These are phyloP conservation scores for Henicopernis longicauda DNA, from an alignment of 2,113 vertebrate genomes.

Conservation along the genomic window DNA sequence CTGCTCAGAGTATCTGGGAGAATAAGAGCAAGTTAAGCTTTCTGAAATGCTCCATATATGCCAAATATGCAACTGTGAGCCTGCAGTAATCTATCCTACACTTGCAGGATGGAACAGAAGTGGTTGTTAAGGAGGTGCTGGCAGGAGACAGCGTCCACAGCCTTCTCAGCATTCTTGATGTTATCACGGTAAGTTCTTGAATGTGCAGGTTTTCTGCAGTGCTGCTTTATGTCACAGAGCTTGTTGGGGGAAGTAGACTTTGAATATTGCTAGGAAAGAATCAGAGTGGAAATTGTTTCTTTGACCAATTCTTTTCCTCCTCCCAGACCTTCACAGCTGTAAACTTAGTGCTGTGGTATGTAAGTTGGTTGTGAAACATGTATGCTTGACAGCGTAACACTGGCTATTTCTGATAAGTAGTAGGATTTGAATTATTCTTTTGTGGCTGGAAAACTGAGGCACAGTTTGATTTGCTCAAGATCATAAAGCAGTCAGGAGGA, in stretches of 20 bases:
- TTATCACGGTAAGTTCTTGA: slow-evolving; percentile 83
- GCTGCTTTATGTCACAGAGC: not conserved
- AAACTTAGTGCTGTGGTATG: not conserved
- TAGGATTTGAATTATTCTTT: not conserved
- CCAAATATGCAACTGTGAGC: not conserved
- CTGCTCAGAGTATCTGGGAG: not conserved
- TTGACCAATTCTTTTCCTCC: not conserved
- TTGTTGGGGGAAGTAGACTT: rapidly evolving
- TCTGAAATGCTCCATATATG: rapidly evolving
- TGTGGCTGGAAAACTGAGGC: not conserved
- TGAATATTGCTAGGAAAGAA: not conserved
- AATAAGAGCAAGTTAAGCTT: not conserved
- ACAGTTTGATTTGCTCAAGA: not conserved
- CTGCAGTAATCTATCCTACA: not conserved
- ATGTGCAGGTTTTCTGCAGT: not conserved
- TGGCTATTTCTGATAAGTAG: not conserved
- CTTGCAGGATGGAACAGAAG: slow-evolving; percentile 85
- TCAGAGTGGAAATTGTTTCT: too few relatives aligned
- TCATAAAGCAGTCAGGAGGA: not conserved
- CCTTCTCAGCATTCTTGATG: slow-evolving; percentile 90
- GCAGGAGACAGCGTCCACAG: slow-evolving; percentile 94
- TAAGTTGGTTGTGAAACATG: not conserved
- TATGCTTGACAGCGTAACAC: not conserved
- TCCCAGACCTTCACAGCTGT: not conserved
- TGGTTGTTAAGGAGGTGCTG: slow-evolving; percentile 89